These are phyloP conservation scores for Meloidogyne exigua DNA, from an alignment of 1,140 invertebrate genomes.

Conservation along the genomic window DNA sequence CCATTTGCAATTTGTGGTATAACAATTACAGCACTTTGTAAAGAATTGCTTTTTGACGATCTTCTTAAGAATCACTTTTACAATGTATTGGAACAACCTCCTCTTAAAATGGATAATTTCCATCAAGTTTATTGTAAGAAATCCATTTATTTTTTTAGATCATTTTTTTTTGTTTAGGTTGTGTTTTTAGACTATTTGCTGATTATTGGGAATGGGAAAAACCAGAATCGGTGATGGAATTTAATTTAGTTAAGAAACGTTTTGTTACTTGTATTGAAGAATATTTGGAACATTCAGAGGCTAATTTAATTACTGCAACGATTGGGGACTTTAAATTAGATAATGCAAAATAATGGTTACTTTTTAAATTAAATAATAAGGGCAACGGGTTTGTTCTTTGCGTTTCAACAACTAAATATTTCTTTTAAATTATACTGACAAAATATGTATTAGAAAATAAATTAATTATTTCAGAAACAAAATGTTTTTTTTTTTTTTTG, in stretches of 20 bases:
- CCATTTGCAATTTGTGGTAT: constrained; percentile 80
- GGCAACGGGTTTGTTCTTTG: background rate
- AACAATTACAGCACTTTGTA: constrained; percentile 83
- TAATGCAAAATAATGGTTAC: background rate
- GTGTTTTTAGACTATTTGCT: constrained; percentile 47
- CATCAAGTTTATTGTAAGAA: constrained; percentile 84
- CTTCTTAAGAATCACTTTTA: constrained; percentile 86
- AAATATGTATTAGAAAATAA: too few relatives aligned
- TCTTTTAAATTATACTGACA: too few relatives aligned
- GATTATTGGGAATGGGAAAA: constrained; percentile 40
- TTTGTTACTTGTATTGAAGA: constrained; percentile 33
- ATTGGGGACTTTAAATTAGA: constrained; percentile 13
- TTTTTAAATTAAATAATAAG: too few relatives aligned
- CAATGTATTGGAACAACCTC: constrained; percentile 71
- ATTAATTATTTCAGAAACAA: too few relatives aligned
- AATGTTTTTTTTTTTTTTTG: too few relatives aligned
- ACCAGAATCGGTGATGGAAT: constrained; percentile 49
- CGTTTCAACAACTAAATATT: too few relatives aligned
- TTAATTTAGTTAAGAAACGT: constrained; percentile 44
- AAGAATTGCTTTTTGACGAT: constrained; percentile 77
- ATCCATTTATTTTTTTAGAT: background rate
- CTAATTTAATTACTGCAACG: constrained; percentile 36
- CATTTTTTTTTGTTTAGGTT: constrained; percentile 36
- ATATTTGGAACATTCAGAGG: constrained; percentile 31
- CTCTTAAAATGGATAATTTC: constrained; percentile 75